phyloP scores from a whole-genome alignment of 1,140 invertebrate species.

The Hormaphis cornu region DNA sequence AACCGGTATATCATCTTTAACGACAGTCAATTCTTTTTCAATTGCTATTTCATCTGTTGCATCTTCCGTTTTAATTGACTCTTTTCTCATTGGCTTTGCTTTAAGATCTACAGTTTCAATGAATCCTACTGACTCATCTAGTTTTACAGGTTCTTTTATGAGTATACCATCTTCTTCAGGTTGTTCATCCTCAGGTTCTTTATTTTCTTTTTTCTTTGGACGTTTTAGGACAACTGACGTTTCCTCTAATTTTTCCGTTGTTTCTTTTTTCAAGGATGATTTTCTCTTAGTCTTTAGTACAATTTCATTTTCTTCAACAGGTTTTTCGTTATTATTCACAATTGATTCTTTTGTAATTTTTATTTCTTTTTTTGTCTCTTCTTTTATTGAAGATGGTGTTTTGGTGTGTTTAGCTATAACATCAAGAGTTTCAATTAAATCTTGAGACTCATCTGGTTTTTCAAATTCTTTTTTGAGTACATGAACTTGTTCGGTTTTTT shows the following conservation, averaged over 20 bases:
- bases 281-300: slow-evolving; percentile 1
- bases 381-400: slow-evolving; percentile 10
- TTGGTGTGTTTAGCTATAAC: slow-evolving; percentile 31
- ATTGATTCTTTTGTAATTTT: background rate
- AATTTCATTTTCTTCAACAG: background rate
- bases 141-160: slow-evolving; percentile 23
- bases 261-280: slow-evolving; percentile 3
- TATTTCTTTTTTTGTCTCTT: background rate
- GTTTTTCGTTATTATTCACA: slow-evolving; percentile 10
- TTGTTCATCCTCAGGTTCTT: slow-evolving; percentile 35
- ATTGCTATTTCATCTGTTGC: background rate
- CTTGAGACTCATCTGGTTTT: slow-evolving; percentile 35
- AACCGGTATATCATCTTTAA: slow-evolving; percentile 15
- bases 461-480: slow-evolving; percentile 7
- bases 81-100: slow-evolving; percentile 34
- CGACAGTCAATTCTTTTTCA: background rate
- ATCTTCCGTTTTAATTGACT: background rate
- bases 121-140: slow-evolving; percentile 34
- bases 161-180: background rate
- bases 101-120: background rate
- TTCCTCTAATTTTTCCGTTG: slow-evolving; percentile 35
- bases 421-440: background rate
- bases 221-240: slow-evolving; percentile 34
- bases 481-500: slow-evolving; percentile 32
- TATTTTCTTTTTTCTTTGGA: background rate